Conservation (phyloP, 2,113 vertebrate genomes). For the Oryzias woworae region DNA sequence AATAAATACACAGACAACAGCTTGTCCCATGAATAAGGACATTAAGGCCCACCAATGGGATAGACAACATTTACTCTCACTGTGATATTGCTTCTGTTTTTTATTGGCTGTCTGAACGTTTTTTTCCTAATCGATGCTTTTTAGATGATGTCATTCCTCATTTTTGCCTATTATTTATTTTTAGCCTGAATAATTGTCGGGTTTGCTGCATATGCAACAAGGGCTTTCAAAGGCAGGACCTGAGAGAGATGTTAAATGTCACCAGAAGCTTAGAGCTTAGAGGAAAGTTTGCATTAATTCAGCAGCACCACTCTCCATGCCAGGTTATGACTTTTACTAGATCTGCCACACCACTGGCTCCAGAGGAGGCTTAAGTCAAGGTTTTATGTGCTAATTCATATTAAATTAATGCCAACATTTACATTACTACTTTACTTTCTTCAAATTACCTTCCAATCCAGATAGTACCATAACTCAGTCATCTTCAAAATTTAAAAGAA, state of each 20-base stretch:
- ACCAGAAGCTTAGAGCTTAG: constrained; percentile 43
- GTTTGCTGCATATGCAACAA: constrained; percentile 52
- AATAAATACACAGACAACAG: constrained; percentile 5
- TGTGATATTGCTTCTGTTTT: constrained; percentile 42
- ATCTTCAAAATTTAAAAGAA: constrained; percentile 38
- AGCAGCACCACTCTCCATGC: constrained; percentile 58
- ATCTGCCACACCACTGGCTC: constrained; percentile 34
- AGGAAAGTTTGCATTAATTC: constrained; percentile 55
- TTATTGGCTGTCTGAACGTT: constrained; percentile 14
- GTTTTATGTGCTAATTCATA: neutral
- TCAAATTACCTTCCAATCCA: constrained; percentile 32
- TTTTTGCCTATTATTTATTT: constrained; percentile 39
- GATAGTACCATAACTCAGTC: constrained; percentile 56
- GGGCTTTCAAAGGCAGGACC: constrained; percentile 48
- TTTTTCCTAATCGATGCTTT: too few species aligned
- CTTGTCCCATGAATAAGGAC: constrained; percentile 1
- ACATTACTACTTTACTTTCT: constrained; percentile 13
- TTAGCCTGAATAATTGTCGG: constrained; percentile 47
- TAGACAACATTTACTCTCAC: constrained; percentile 4
- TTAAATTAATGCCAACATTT: constrained; percentile 18
- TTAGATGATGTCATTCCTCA: too few species aligned
- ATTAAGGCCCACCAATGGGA: constrained; percentile 12
- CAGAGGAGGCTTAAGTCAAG: neutral
- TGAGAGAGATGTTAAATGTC: constrained; percentile 73
- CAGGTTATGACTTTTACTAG: constrained; percentile 48